phyloP scores from a whole-genome alignment of 2,797 vertebrate species.

The Ctenosaura bakeri region DNA sequence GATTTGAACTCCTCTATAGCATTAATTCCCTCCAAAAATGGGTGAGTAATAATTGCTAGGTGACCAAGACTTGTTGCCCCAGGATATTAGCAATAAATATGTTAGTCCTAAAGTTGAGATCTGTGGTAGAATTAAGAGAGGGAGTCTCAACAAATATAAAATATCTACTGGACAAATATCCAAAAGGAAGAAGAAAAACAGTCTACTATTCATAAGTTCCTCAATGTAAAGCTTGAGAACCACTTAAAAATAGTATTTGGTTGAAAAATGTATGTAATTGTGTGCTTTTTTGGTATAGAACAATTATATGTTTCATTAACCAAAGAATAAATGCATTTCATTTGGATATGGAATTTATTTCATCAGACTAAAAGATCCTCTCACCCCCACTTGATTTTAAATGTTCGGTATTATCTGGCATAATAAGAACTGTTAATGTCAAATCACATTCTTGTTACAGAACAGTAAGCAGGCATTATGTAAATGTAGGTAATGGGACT shows the following conservation, averaged over 20 bases:
- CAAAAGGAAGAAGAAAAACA: background rate
- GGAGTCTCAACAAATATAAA: background rate
- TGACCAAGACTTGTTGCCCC: background rate
- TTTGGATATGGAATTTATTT: constrained; percentile 14
- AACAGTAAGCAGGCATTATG: constrained; percentile 21
- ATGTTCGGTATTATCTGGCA: constrained; percentile 40
- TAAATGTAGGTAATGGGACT: constrained; percentile 43
- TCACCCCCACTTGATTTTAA: background rate
- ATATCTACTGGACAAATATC: background rate
- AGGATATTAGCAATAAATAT: background rate
- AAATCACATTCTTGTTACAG: constrained; percentile 20
- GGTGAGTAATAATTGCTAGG: background rate
- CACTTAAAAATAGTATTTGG: background rate
- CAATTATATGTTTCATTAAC: constrained; percentile 20
- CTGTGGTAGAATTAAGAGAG: background rate
- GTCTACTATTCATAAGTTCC: background rate
- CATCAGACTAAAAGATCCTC: background rate
- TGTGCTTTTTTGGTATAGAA: background rate
- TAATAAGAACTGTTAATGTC: constrained; percentile 28
- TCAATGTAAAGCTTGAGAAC: constrained; percentile 6
- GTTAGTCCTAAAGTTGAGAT: background rate
- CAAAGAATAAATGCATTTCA: constrained; percentile 46
- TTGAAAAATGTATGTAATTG: constrained; percentile 44
- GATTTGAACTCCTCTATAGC: background rate
- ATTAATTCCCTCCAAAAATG: background rate